These are phyloP conservation scores for Apeira syringaria DNA, from an alignment of 2,888 invertebrate species.

Conservation along the genomic window DNA sequence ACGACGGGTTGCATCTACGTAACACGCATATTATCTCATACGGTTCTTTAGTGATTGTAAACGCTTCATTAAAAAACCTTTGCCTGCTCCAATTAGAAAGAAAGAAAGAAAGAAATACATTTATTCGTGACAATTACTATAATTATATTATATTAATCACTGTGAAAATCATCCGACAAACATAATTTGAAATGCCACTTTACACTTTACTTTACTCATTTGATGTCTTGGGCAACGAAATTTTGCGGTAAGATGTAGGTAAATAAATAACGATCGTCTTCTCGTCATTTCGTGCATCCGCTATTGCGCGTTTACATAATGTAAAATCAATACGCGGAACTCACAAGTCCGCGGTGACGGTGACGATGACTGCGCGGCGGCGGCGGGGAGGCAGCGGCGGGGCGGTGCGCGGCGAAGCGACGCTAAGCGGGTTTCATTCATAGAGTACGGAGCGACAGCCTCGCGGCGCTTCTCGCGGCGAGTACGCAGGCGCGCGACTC, in stretches of 20 bases:
- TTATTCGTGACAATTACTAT: too few species aligned
- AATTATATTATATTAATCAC: too few species aligned
- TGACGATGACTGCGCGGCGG: not conserved
- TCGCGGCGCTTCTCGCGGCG: constrained; percentile 31
- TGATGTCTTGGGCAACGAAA: too few species aligned
- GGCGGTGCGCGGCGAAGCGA: not conserved
- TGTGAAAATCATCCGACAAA: too few species aligned
- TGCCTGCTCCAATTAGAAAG: too few species aligned
- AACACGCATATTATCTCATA: too few species aligned
- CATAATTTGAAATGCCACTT: too few species aligned
- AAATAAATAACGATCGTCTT: not conserved
- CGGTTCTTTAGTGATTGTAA: too few species aligned
- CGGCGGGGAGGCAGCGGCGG: not conserved
- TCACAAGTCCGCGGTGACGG: not conserved
- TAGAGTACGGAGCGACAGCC: constrained; percentile 30
- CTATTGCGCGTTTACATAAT: constrained; percentile 6
- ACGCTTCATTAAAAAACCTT: too few species aligned
- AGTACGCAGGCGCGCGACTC: constrained; percentile 34
- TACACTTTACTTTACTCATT: too few species aligned
- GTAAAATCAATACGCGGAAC: constrained; percentile 13
- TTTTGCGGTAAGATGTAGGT: not conserved
- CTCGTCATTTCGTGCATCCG: constrained; percentile 4
- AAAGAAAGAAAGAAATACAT: too few species aligned
- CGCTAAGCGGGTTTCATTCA: constrained; percentile 14
- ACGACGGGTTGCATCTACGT: too few species aligned